Conservation (phyloP, 1,140 invertebrate genomes). For the Apis cerana region DNA sequence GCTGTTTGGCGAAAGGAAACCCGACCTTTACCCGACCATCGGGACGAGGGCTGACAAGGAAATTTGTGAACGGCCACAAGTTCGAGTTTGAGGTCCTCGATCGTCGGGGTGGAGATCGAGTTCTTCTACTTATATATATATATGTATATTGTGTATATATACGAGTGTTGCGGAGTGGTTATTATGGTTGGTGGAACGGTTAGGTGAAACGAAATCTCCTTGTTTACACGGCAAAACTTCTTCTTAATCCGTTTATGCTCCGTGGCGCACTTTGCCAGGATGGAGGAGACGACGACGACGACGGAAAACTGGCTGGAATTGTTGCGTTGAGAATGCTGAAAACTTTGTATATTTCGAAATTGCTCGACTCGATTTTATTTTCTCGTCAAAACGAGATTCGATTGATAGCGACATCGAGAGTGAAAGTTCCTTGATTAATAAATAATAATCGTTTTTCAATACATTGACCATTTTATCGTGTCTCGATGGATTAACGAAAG, state of each 20-base stretch:
- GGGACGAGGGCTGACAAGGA: constrained; percentile 4
- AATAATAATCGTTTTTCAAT: no score
- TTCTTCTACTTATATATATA: no score
- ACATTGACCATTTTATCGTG: no score
- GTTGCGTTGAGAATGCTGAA: not conserved
- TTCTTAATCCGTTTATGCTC: constrained; percentile 59
- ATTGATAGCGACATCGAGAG: no score
- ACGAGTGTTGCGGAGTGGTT: no score
- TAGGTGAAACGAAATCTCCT: constrained; percentile 23
- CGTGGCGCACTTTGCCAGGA: not conserved
- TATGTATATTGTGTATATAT: no score
- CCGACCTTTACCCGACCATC: not conserved
- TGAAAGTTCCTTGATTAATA: no score
- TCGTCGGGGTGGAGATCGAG: not conserved
- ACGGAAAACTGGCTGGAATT: not conserved
- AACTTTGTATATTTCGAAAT: no score
- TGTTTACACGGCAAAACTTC: constrained; percentile 52
- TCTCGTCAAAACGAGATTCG: no score
- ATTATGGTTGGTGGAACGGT: no score
- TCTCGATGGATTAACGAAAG: not conserved
- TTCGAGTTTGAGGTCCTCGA: no score
- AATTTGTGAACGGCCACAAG: constrained; percentile 42
- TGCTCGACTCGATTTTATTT: no score
- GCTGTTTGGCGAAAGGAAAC: constrained; percentile 39
- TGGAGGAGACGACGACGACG: not conserved